Base-by-base conservation (phyloP, 1,140 invertebrate species). In the Drosophila ficusphila region DNA sequence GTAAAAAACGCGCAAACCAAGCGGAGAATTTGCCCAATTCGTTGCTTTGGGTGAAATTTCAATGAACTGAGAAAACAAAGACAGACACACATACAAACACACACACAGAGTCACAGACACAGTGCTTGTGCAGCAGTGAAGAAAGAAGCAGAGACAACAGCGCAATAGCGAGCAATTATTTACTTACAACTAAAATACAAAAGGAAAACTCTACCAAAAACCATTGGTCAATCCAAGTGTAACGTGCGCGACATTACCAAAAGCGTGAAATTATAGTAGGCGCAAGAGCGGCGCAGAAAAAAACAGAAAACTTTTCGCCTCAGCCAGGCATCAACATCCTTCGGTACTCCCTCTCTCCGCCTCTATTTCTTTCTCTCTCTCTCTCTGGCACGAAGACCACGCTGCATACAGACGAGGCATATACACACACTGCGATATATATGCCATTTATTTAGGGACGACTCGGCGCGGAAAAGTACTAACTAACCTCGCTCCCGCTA, bases 31-130 rank as follows among this genome's bases (percentile, higher is more conserved):
- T 83, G 56, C 70, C 82, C 82, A 78, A 89, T 82, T 85, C 71
- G 81, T 74, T 76, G 36, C 72, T 76, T 85, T 64, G 82, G 83
- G 82, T 88, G 82, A 88, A 88, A 88, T 88, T 85, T 88, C 82
- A 88, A 82, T 88, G 82, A 88, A 78, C 82, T 88, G 82, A 88
- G 81, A 88, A 85, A 88, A 88, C 82, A 89, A 88, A 88, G 82
- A 82, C 82, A 88, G 82, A 79, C 76, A 79, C 64, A 77, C 62
- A 61, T 21, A 61, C 53, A 57, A 57, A 77, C 74, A 67, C 61
- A 48, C 42, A 76, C 49, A 76, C 61, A 76, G 33, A 23, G 33
- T 61, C 39, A 69, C 61, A 77, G 47, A 69, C 62, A 56, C 27
- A 69, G 65, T 74, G 44, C 60, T 76, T 62, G 52, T 44, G 49